Evolutionary conservation across 2,797 vertebrate species (phyloP).

Genomic region (Rhynchotus rufescens): DNA sequence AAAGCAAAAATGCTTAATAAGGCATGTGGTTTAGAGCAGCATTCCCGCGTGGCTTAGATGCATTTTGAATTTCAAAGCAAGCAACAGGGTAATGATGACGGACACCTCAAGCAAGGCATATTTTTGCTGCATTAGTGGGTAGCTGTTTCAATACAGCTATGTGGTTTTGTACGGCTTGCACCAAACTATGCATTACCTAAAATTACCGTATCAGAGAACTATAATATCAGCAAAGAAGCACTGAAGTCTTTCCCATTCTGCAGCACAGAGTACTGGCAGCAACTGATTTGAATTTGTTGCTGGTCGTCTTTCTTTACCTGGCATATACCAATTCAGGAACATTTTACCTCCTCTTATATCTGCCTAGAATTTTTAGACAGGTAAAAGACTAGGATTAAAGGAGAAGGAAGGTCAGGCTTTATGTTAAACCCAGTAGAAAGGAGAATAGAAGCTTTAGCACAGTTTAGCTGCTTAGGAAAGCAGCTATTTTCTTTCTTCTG

Average conservation of each 20-base stretch:
- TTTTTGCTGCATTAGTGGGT: constrained; percentile 42
- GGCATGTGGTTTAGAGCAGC: neutral
- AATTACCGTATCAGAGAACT: neutral
- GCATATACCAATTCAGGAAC: neutral
- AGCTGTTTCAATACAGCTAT: constrained; percentile 57
- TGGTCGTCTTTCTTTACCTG: neutral
- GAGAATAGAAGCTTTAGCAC: neutral
- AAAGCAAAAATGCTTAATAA: neutral
- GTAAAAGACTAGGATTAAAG: neutral
- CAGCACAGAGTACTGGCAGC: neutral
- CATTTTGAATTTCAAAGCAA: constrained; percentile 8
- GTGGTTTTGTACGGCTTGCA: constrained; percentile 30
- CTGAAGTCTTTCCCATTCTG: neutral
- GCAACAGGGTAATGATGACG: neutral
- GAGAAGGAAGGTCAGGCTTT: constrained; percentile 14
- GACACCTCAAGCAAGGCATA: constrained; percentile 6
- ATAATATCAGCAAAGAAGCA: neutral
- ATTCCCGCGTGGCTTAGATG: neutral
- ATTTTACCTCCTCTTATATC: neutral
- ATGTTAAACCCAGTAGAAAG: neutral
- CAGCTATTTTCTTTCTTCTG: neutral
- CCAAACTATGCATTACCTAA: constrained; percentile 27
- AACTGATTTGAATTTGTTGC: neutral
- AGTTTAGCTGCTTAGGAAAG: neutral
- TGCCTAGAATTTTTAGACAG: neutral